These are phyloP conservation scores for Manis crassicaudata DNA, from an alignment of 2,797 vertebrate species.

Conservation along the genomic window DNA sequence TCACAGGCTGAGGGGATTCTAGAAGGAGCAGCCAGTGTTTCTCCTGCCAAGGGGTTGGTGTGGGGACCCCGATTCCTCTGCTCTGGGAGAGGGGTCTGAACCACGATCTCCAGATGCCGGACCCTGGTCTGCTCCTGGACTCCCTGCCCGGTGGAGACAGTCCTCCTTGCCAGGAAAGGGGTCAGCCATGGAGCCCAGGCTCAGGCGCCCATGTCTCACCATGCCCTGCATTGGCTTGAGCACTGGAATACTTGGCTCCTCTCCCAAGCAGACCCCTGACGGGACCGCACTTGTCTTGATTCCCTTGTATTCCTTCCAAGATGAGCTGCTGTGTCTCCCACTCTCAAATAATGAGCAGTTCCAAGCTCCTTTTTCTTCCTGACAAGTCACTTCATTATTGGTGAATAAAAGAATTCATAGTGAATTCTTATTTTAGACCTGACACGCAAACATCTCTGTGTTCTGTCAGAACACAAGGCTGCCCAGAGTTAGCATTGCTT, in stretches of 20 bases:
- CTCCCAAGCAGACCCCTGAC: not conserved
- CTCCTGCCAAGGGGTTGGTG: not conserved
- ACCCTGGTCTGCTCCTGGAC: not conserved
- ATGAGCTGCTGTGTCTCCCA: not conserved
- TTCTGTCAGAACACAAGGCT: conserved; percentile 45
- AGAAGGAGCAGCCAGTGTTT: not conserved
- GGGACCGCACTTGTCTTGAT: not conserved
- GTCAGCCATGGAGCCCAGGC: not conserved
- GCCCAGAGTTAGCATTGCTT: not conserved
- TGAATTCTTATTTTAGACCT: conserved; percentile 9
- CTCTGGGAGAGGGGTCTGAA: not conserved
- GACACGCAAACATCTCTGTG: conserved; percentile 32
- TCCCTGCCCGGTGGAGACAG: not conserved
- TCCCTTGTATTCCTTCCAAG: conserved; percentile 10
- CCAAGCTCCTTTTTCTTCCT: not conserved
- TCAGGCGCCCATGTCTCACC: not conserved
- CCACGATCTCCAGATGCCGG: rapidly evolving
- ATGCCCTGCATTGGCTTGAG: not conserved
- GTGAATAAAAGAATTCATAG: conserved; percentile 4
- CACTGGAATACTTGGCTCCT: not conserved
- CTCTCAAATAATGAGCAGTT: not conserved
- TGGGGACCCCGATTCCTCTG: not conserved
- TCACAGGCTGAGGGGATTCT: not conserved
- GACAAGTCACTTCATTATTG: conserved; percentile 18
- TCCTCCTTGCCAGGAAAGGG: not conserved